These are phyloP conservation scores for Chamaetylas fuelleborni DNA, from an alignment of 2,113 vertebrate species.

Conservation along the genomic window DNA sequence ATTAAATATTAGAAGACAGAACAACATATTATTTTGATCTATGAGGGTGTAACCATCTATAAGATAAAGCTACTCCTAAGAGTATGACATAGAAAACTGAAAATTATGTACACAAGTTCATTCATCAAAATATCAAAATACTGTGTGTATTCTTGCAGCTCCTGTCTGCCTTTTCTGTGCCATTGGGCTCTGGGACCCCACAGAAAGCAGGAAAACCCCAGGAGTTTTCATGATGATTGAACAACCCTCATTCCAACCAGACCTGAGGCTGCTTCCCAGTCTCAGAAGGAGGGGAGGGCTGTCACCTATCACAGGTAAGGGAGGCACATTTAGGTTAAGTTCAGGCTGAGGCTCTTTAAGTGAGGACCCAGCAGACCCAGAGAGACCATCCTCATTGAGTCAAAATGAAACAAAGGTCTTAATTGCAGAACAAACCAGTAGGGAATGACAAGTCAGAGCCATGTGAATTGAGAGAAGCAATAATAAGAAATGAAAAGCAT, in stretches of 20 bases:
- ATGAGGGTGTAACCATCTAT: background rate
- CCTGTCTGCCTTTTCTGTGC: background rate
- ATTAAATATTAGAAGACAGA: background rate
- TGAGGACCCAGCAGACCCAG: background rate
- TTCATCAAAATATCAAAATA: background rate
- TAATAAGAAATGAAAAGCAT: background rate
- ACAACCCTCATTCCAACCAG: background rate
- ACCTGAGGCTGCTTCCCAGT: background rate
- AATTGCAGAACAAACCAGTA: background rate
- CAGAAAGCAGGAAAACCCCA: background rate
- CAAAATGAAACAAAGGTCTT: background rate
- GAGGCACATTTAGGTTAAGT: background rate
- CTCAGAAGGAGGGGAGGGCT: background rate
- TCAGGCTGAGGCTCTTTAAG: background rate
- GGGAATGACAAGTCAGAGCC: background rate
- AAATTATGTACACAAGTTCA: background rate
- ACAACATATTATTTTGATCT: background rate
- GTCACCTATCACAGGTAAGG: background rate
- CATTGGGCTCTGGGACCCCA: background rate
- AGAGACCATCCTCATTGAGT: background rate
- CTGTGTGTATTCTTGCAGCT: background rate
- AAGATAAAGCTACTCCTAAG: too few relatives aligned
- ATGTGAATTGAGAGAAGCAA: background rate
- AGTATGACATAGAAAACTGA: background rate
- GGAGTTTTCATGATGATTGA: background rate